Percentiles rank a stretch among this genome's conserved stretches.
Evolutionary conservation across 2,888 invertebrate species (phyloP).

Genomic region (Cataglyphis albicans): DNA sequence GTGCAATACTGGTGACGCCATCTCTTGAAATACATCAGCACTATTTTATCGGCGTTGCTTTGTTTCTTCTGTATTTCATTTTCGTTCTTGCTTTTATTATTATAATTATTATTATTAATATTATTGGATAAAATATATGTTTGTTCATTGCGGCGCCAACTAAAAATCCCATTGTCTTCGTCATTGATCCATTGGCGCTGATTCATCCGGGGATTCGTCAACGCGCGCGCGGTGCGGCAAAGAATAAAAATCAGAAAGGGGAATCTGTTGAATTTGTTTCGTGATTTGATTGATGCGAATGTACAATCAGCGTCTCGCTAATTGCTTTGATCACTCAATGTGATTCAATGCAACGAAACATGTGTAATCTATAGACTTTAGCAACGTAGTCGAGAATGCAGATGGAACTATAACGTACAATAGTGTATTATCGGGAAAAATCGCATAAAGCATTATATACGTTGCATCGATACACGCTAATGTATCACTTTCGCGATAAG

Average conservation of each 20-base stretch:
- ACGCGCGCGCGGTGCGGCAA: conserved; percentile 28
- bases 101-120: background rate
- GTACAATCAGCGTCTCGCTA: conserved; percentile 56
- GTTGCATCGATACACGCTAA: conserved; percentile 12
- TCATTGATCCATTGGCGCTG: conserved; percentile 43
- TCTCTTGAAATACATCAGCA: conserved; percentile 67
- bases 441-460: conserved; percentile 21
- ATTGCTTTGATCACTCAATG: conserved; percentile 62
- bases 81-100: background rate
- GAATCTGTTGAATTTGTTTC: conserved; percentile 52
- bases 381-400: conserved; percentile 32
- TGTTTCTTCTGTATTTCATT: conserved; percentile 35
- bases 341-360: conserved; percentile 44
- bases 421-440: conserved; percentile 46
- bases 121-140: background rate
- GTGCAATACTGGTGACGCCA: conserved; percentile 69
- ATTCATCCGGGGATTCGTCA: conserved; percentile 43
- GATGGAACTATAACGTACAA: conserved; percentile 36
- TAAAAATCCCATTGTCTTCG: conserved; percentile 28
- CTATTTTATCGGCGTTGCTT: conserved; percentile 44
- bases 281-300: conserved; percentile 49
- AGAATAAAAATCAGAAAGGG: conserved; percentile 50
- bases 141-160: background rate
- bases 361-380: conserved; percentile 35
- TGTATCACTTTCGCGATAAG: conserved; percentile 2